Conservation (phyloP, 2,888 invertebrate species). For the Sipha maydis region DNA sequence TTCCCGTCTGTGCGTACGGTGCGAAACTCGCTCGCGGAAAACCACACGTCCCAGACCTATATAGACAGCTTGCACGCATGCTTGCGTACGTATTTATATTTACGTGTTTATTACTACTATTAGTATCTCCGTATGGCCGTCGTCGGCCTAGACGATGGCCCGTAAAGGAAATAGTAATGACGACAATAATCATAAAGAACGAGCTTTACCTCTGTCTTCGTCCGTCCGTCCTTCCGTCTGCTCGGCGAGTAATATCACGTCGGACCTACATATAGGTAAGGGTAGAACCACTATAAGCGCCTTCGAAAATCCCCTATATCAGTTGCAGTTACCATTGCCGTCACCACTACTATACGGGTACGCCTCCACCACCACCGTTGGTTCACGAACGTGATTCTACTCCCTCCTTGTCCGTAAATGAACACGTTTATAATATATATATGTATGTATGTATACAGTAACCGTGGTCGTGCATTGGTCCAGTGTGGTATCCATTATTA, state of each 20-base stretch:
- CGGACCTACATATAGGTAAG: neutral
- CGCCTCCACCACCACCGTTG: neutral
- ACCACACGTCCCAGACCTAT: too few species aligned
- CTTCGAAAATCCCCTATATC: neutral
- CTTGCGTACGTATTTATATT: neutral
- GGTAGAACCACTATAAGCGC: neutral
- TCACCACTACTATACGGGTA: neutral
- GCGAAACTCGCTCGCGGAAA: too few species aligned
- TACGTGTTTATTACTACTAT: neutral
- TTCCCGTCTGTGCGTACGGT: too few species aligned
- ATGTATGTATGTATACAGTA: neutral
- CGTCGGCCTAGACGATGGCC: neutral
- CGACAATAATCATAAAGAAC: slow-evolving; percentile 56
- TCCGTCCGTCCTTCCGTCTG: too few species aligned
- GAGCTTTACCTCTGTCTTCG: neutral
- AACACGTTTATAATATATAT: neutral
- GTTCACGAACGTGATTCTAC: neutral
- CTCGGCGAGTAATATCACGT: neutral
- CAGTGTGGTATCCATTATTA: slow-evolving; percentile 33
- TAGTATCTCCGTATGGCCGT: neutral
- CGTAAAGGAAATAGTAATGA: slow-evolving; percentile 44
- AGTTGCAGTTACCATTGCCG: neutral
- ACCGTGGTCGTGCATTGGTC: slow-evolving; percentile 12
- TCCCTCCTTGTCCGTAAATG: neutral
- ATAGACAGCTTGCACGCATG: too few species aligned